Base-by-base conservation (phyloP, 2,113 vertebrate species). In the Aphelocoma coerulescens region DNA sequence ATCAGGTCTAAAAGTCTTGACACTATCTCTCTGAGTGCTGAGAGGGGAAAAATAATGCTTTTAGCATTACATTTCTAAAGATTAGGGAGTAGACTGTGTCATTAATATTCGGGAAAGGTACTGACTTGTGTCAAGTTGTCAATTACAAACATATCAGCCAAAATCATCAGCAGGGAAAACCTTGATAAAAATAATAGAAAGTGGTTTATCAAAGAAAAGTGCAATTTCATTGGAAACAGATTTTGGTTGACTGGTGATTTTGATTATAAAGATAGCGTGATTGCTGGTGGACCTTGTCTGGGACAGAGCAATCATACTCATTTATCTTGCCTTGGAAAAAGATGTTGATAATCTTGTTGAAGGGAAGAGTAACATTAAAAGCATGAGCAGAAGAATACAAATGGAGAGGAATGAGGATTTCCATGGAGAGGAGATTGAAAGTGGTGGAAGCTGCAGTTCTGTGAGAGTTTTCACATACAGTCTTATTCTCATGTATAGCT, bases 101-200 rank as follows among this genome's bases (percentile, higher is more conserved):
- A 55, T 95, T 88, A 80, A 58, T 77, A 94, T 89, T 96, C 46
- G 0, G 85, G 66, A 89, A 83, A 90, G 33, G 59, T 77, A 62
- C n/a, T 69, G 66, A 19, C 77, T 82, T 91, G 46, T 88, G 87
- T 74, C 87, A 91, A 46, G 33, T 39, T 95, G 92, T 80, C 93
- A 88, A 46, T 85, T 94, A 89, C n/a, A 92, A 72, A 30, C 11
- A 1, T 89, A 82, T 93, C 88, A 85, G 58, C 67, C 74, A 95
- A 88, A 94, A 96, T 96, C 94, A 95, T 43, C 85, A 80, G 63
- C 1, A 4, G 9, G 30, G 49, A 87, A 86, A 91, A 84, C 57
- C 61, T 76, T 1, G 39, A 96, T 91, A 97, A 95, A 89, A 93
- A 75, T 78, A 91, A 91, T 89, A 94, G 93, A 35, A 83, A 66